These are phyloP conservation scores for Augochlora pura DNA, from an alignment of 1,140 invertebrate species.

Conservation along the genomic window DNA sequence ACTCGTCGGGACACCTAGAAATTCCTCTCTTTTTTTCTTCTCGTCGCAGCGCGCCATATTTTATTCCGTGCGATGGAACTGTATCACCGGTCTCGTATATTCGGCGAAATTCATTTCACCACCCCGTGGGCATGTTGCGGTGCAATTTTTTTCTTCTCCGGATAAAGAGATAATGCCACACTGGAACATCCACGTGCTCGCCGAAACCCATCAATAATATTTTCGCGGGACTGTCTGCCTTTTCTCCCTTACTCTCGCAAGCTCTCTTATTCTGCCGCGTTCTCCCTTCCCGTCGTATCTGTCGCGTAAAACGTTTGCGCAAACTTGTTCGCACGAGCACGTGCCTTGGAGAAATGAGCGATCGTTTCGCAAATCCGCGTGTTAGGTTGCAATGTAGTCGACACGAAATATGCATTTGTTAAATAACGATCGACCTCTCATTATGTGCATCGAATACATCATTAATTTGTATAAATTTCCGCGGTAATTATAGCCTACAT, in stretches of 20 bases:
- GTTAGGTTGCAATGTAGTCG: too few relatives aligned
- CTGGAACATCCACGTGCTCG: not conserved
- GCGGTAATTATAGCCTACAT: too few relatives aligned
- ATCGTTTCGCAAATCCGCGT: not conserved
- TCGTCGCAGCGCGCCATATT: not conserved
- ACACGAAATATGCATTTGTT: too few relatives aligned
- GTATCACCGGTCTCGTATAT: not conserved
- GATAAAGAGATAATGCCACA: slow-evolving; percentile 3
- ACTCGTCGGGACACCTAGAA: not conserved
- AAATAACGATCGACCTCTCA: too few relatives aligned
- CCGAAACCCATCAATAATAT: slow-evolving; percentile 8
- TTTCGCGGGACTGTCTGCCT: not conserved
- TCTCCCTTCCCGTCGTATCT: not conserved
- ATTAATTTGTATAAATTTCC: too few relatives aligned
- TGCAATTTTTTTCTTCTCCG: not conserved
- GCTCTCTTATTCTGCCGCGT: not conserved
- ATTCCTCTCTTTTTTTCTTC: not conserved
- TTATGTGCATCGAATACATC: too few relatives aligned
- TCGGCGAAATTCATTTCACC: not conserved
- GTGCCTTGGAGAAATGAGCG: not conserved
- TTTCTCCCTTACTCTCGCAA: not conserved
- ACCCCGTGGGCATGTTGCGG: too few relatives aligned
- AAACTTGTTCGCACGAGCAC: not conserved
- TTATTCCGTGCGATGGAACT: not conserved
- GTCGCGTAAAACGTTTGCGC: not conserved